Evolutionary conservation across 1,140 invertebrate species (phyloP), one percentile per base, ranked within the genome.

Genomic region (Ceratosolen fusciceps): DNA sequence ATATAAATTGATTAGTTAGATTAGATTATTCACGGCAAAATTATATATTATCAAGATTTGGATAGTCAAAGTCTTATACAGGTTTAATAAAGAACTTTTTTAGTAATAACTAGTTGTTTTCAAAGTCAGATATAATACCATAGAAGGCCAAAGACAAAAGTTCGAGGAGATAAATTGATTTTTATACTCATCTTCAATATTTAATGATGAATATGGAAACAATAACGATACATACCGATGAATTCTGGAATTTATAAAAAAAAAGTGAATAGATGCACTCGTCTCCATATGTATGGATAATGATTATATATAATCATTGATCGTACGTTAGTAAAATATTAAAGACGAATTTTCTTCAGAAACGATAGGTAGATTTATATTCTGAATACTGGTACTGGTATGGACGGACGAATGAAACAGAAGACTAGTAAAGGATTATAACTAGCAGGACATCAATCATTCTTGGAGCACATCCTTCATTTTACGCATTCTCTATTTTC

Each of bases 371-470:
- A 34, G 34, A 5, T 31, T 65, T 21, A 14, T 62, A 29, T 34
- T 7, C n/a, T n/a, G 1, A 37, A 37, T 8, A 5, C 19, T 65
- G 19, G n/a, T 37, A n/a, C 14, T 34, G 19, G 31, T 65, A 37
- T 1, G 14, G 60, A 37, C 19, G 37, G 34, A 37, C 43, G 34
- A 62, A 56, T 56, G 24, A 65, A 75, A 67, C 74, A n/a, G 74
- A 54, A 68, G 68, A 49, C 60, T 26, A 70, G 72, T 60, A 43
- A 65, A 62, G 43, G 56, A 72, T n/a, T 24, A 54, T 47, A 67
- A 43, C 34, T 37, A 82, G 80, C 82, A 82, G 79, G 74, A 74
- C 81, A 87, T 86, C 82, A 83, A 87, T 87, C 85, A 87, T 85
- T 81, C 54, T 47, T 78, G 71, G 74, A 81, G 78, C 80, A 82